Conservation (phyloP, 2,113 vertebrate species). For the Columba livia region DNA sequence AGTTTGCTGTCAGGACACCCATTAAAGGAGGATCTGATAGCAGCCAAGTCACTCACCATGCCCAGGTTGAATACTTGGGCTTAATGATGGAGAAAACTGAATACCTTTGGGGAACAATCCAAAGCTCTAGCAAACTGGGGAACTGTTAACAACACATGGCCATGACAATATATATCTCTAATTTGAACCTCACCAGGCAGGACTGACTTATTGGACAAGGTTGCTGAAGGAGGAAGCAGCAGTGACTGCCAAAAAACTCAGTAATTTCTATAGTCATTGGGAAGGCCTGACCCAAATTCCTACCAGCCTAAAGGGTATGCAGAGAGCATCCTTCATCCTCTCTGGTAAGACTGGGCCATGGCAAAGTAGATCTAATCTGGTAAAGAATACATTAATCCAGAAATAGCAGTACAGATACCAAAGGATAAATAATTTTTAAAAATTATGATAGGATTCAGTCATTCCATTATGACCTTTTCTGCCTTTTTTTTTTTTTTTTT, state of each 20-base stretch:
- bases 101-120: not conserved
- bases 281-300: not conserved
- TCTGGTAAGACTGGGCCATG: not conserved
- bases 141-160: not conserved
- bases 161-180: not conserved
- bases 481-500: not conserved
- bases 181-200: not conserved
- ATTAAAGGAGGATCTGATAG: not conserved
- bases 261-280: not conserved
- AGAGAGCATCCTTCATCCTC: not conserved
- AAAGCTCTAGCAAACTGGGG: not conserved
- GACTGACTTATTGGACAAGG: not conserved
- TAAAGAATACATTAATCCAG: not conserved
- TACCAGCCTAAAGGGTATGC: not conserved
- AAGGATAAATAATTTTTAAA: not conserved
- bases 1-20: not conserved
- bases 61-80: not conserved
- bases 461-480: not conserved
- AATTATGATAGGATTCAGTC: not conserved
- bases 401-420: not conserved
- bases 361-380: not conserved
- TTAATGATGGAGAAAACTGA: not conserved
- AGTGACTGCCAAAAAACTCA: not conserved
- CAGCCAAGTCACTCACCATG: not conserved
- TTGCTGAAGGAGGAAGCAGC: not conserved